Percentiles rank a stretch among this genome's conserved stretches.
Conservation (phyloP, 2,797 vertebrate species). For the Sebastes ruberrimus region DNA sequence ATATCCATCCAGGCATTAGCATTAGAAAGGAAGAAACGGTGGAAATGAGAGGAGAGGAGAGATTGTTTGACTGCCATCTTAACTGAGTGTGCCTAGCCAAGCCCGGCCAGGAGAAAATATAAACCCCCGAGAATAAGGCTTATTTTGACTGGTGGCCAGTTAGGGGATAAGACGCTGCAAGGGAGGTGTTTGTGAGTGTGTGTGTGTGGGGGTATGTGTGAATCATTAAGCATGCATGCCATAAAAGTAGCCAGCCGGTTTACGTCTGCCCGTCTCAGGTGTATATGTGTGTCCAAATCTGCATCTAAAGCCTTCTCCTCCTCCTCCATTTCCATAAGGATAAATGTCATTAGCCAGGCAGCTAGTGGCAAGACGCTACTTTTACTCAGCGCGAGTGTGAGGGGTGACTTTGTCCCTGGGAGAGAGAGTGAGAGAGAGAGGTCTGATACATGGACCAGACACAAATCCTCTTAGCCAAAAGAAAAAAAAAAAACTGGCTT, state of each 20-base stretch:
- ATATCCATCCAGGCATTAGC: slow-evolving; percentile 79
- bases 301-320: slow-evolving; percentile 68
- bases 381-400: slow-evolving; percentile 58
- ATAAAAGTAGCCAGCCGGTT: slow-evolving; percentile 65
- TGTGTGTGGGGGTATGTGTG: slow-evolving; percentile 22
- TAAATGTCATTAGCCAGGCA: slow-evolving; percentile 78
- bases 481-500: slow-evolving; percentile 67
- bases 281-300: slow-evolving; percentile 69
- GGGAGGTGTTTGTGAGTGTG: slow-evolving; percentile 46
- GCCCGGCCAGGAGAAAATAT: slow-evolving; percentile 70
- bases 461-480: slow-evolving; percentile 85
- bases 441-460: slow-evolving; percentile 81
- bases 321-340: slow-evolving; percentile 69
- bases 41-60: slow-evolving; percentile 69
- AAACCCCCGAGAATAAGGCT: slow-evolving; percentile 76
- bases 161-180: slow-evolving; percentile 69
- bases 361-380: slow-evolving; percentile 61
- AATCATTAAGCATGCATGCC: slow-evolving; percentile 45
- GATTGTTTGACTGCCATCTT: slow-evolving; percentile 78
- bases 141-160: slow-evolving; percentile 82
- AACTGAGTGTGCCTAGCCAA: slow-evolving; percentile 69
- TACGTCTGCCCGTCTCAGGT: slow-evolving; percentile 69
- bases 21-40: slow-evolving; percentile 76
- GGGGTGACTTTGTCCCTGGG: slow-evolving; percentile 71
- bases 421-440: slow-evolving; percentile 46